Evolutionary conservation across 2,888 invertebrate genomes (phyloP).

Genomic region (Bruchidius siliquastri): DNA sequence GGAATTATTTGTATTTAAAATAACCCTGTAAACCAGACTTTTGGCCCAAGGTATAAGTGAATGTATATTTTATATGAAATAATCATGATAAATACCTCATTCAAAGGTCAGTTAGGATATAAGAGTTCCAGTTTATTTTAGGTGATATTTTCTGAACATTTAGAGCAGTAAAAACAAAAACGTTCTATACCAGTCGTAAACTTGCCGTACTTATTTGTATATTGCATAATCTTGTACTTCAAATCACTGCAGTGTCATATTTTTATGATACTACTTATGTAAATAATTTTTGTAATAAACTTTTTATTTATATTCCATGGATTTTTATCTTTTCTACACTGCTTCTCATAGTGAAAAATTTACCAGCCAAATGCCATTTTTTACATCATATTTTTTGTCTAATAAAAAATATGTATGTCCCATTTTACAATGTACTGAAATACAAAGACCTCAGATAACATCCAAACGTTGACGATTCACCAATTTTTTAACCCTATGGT

Average conservation of each 20-base stretch:
- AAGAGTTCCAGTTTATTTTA: neutral
- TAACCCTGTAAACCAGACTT: too few relatives aligned
- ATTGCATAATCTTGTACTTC: neutral
- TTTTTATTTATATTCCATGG: neutral
- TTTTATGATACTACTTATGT: constrained; percentile 36
- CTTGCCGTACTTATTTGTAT: neutral
- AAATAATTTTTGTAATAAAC: constrained; percentile 32
- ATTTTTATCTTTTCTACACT: neutral
- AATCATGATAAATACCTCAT: neutral
- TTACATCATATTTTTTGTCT: too few relatives aligned
- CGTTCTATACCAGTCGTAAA: neutral
- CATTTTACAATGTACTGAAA: too few relatives aligned
- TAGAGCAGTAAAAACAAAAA: neutral
- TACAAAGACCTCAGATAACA: too few relatives aligned
- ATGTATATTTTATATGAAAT: neutral
- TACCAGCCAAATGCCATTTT: too few relatives aligned
- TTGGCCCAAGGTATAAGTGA: neutral
- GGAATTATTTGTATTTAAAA: too few relatives aligned
- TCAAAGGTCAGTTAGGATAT: neutral
- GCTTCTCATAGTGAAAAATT: neutral
- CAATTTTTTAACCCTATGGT: too few relatives aligned
- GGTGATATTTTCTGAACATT: neutral
- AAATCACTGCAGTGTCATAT: constrained; percentile 28
- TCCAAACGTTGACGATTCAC: too few relatives aligned
- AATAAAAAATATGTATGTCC: too few relatives aligned